A percentile compares a stretch with the other conserved stretches of the same genome.
These are phyloP conservation scores for Cryptocephalus primarius DNA, from an alignment of 2,888 invertebrate genomes.

Conservation along the genomic window DNA sequence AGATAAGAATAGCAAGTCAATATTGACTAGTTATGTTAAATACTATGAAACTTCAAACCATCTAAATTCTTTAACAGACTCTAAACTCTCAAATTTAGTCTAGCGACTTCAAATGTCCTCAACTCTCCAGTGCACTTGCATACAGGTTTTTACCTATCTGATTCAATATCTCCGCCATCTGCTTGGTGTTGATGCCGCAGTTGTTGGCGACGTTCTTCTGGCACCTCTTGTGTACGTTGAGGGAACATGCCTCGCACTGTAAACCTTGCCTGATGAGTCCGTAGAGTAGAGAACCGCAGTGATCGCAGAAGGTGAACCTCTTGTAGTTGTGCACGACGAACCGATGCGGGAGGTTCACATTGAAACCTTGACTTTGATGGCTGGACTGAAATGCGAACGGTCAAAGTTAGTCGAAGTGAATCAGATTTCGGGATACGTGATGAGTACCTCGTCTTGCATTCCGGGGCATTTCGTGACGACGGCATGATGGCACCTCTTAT, in stretches of 20 bases:
- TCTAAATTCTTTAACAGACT: not conserved
- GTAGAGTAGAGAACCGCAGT: conserved; percentile 95
- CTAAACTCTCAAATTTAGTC: too few relatives aligned
- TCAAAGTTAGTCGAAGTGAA: too few relatives aligned
- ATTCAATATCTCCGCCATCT: conserved; percentile 87
- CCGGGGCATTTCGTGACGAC: conserved; percentile 99
- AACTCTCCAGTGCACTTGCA: too few relatives aligned
- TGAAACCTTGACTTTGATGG: conserved; percentile 66
- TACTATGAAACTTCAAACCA: not conserved
- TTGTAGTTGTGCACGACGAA: conserved; percentile 94
- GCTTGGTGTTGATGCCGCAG: conserved; percentile 95
- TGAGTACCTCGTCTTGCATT: conserved; percentile 85
- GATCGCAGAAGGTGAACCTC: conserved; percentile 98
- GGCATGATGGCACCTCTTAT: conserved; percentile 94
- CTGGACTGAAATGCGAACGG: conserved; percentile 29
- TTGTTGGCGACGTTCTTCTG: conserved; percentile 99
- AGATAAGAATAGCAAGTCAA: not conserved
- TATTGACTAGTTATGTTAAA: not conserved
- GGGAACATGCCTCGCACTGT: conserved; percentile 90
- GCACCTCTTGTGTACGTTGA: conserved; percentile 98
- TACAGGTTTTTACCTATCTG: conserved; percentile 89
- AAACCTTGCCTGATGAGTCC: conserved; percentile 93
- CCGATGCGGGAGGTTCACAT: conserved; percentile 96
- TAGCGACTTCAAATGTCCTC: too few relatives aligned
- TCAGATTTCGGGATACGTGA: too few relatives aligned